Evolutionary conservation across 2,797 vertebrate species (phyloP).

Genomic region (Falco naumanni): DNA sequence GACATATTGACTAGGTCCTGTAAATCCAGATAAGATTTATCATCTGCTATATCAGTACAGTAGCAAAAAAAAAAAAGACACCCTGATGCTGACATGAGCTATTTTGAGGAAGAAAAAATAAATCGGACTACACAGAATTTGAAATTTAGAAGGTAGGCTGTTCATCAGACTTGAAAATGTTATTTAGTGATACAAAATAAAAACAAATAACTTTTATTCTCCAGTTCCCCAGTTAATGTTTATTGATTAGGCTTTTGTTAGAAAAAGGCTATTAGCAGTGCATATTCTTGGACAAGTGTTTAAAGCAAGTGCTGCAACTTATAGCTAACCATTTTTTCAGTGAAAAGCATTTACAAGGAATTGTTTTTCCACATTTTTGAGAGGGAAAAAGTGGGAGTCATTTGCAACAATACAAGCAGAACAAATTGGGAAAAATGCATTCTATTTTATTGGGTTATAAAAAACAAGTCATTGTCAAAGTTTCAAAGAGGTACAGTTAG

Average conservation of each 20-base stretch:
- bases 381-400: not conserved
- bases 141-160: not conserved
- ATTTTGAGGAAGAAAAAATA: not conserved
- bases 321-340: not conserved
- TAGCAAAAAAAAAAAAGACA: not conserved
- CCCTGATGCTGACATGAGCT: not conserved
- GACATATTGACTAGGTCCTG: not conserved
- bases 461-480: not conserved
- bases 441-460: constrained; percentile 7
- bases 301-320: not conserved
- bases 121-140: not conserved
- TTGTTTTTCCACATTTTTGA: not conserved
- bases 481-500: not conserved
- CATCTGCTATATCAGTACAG: not conserved
- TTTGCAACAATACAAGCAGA: constrained; percentile 29
- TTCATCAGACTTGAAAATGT: not conserved
- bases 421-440: constrained; percentile 1
- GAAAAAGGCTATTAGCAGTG: constrained; percentile 1
- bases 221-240: not conserved
- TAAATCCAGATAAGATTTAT: not conserved
- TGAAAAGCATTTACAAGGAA: not conserved
- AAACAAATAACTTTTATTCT: not conserved
- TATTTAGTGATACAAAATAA: constrained; percentile 1
- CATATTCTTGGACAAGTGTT: not conserved
- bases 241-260: constrained; percentile 30